These are phyloP conservation scores for Periophthalmus modestus DNA, from an alignment of 2,113 vertebrate species.

Conservation along the genomic window DNA sequence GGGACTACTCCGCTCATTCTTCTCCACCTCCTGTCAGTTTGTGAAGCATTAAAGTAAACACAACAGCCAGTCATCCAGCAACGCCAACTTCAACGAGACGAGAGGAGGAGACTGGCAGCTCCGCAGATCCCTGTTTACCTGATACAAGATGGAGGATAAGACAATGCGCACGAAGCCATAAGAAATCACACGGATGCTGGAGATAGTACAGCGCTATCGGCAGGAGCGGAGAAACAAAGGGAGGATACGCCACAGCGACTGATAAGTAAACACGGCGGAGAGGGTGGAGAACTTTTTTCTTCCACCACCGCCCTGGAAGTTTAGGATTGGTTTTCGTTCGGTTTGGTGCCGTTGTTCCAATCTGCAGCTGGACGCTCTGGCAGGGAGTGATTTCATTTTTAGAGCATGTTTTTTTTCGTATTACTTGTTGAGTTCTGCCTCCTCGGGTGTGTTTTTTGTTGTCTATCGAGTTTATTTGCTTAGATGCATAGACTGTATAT, in stretches of 20 bases:
- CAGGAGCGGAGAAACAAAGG: slow-evolving; percentile 12
- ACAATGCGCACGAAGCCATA: slow-evolving; percentile 1
- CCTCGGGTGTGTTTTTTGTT: neutral
- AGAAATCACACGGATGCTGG: neutral
- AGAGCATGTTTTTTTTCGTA: neutral
- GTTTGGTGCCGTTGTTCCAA: neutral
- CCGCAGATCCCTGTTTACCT: slow-evolving; percentile 18
- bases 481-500: no score
- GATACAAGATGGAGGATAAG: slow-evolving; percentile 24
- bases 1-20: neutral
- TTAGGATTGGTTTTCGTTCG: slow-evolving; percentile 4
- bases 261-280: slow-evolving; percentile 14
- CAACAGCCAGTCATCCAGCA: slow-evolving; percentile 8
- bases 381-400: slow-evolving; percentile 10
- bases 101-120: slow-evolving; percentile 10
- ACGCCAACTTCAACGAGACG: neutral
- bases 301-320: neutral
- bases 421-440: neutral
- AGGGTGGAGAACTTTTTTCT: neutral
- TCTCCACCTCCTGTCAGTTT: slow-evolving; percentile 6
- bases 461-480: no score
- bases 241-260: slow-evolving; percentile 15
- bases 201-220: slow-evolving; percentile 14
- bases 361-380: neutral
- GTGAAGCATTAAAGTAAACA: slow-evolving; percentile 13